These are phyloP conservation scores for Gorsachius goisagi DNA, from an alignment of 2,113 vertebrate species.

Conservation along the genomic window DNA sequence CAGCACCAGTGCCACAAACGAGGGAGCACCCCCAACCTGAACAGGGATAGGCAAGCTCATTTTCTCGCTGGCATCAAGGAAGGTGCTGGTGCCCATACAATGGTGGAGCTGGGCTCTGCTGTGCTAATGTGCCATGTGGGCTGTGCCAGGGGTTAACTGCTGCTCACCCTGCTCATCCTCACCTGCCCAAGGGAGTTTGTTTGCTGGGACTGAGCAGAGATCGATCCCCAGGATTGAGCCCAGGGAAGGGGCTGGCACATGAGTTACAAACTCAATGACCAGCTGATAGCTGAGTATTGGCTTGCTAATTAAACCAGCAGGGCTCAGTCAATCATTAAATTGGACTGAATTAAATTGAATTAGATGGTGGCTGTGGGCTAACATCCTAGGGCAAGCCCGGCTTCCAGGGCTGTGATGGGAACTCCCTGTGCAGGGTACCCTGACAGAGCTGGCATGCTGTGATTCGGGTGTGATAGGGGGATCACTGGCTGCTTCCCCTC, in stretches of 20 bases:
- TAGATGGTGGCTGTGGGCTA: background rate
- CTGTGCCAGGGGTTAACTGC: background rate
- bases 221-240: background rate
- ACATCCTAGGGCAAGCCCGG: background rate
- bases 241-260: background rate
- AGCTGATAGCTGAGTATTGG: conserved; percentile 29
- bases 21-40: background rate
- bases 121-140: rapidly evolving
- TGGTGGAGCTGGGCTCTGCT: rapidly evolving
- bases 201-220: rapidly evolving
- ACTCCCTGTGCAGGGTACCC: rapidly evolving
- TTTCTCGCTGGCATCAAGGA: background rate
- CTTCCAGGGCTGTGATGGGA: background rate
- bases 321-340: conserved; percentile 49
- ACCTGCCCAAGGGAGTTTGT: rapidly evolving
- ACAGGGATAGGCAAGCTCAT: rapidly evolving
- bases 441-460: rapidly evolving
- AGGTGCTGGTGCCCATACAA: rapidly evolving
- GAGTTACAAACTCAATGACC: background rate
- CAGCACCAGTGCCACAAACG: background rate
- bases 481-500: background rate
- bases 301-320: conserved; percentile 10
- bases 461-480: background rate
- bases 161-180: background rate
- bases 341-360: background rate